phyloP scores from a whole-genome alignment of 2,888 invertebrate species.

The Cheilosia urbana region DNA sequence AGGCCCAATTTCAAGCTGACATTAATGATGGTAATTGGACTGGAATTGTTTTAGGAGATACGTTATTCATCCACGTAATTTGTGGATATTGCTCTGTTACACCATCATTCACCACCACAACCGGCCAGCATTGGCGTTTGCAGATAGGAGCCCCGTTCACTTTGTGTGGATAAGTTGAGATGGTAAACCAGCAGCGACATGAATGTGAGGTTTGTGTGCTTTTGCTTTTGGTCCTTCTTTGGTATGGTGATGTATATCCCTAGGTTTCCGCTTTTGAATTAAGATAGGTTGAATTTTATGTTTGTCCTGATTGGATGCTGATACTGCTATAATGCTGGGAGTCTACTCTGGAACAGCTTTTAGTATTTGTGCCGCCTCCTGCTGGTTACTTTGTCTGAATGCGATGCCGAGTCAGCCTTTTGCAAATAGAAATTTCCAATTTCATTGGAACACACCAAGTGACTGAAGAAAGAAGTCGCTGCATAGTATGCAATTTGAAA shows the following conservation, averaged over 20 bases:
- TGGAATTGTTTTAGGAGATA: conserved; percentile 69
- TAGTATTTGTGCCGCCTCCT: neutral
- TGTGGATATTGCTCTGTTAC: conserved; percentile 60
- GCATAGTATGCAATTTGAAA: conserved; percentile 11
- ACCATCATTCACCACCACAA: conserved; percentile 38
- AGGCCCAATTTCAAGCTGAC: conserved; percentile 61
- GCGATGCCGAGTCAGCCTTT: conserved; percentile 30
- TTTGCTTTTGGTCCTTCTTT: neutral
- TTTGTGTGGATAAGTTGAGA: conserved; percentile 22
- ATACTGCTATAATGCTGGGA: neutral
- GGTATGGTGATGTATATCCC: conserved; percentile 5
- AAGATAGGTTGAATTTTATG: neutral
- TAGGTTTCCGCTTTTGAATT: conserved; percentile 5
- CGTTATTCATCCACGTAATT: conserved; percentile 72
- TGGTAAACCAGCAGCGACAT: conserved; percentile 9
- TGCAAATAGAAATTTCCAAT: conserved; percentile 45
- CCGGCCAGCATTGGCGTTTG: neutral
- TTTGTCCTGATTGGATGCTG: conserved; percentile 11
- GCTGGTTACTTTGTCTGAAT: conserved; percentile 2
- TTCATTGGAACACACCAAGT: neutral
- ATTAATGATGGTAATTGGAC: conserved; percentile 72
- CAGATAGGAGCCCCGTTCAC: neutral
- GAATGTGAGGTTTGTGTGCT: conserved; percentile 17
- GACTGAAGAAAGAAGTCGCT: neutral
- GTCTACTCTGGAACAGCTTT: neutral